Base-by-base conservation (phyloP, 2,888 invertebrate species). In the Synergus itoensis region DNA sequence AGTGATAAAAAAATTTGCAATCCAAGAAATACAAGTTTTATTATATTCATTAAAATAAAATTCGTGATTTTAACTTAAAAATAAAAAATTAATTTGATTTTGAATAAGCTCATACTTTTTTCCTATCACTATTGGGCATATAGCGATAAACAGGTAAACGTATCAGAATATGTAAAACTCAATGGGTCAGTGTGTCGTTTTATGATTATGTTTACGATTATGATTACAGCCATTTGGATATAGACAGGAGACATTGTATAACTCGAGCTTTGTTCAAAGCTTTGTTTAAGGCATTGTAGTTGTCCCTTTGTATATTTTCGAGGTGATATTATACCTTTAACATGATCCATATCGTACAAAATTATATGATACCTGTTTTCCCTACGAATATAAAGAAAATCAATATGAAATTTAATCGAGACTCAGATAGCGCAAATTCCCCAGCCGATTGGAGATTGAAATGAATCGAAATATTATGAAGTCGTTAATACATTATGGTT, bases 361-460 rank as follows among this genome's bases (percentile, higher is more conserved):
- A 67, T 45, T 45, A 53, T 67, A 7, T 18, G 41, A 21, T 45
- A 9, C 18, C 21, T 21, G 28, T 41, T 67, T 67, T 67, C 14
- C 45, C 67, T 18, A 45, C 41, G 43, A 67, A 45, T 67, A 67
- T 5, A 41, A 67, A 65, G 65, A 67, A 43, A n/a, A 67, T 67
- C 43, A 12, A 43, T 67, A 67, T 7, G 43, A 41, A 65, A 65
- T 67, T 41, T 63, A 64, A 67, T 67, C 18, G 65, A 18, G 18
- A 21, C 18, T 67, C 4, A 18, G 12, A 18, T 67, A 11, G 18
- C 48, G 18, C 9, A 14, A 21, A 45, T 12, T 21, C 43, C 40
- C 14, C 12, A 21, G 21, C 41, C 14, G 43, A 7, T 67, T 67
- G 14, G 14, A 67, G 67, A 43, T 60, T 43, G 7, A n/a, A 64